Conservation (phyloP, 2,797 vertebrate genomes). For the Onychomys leucogaster region DNA sequence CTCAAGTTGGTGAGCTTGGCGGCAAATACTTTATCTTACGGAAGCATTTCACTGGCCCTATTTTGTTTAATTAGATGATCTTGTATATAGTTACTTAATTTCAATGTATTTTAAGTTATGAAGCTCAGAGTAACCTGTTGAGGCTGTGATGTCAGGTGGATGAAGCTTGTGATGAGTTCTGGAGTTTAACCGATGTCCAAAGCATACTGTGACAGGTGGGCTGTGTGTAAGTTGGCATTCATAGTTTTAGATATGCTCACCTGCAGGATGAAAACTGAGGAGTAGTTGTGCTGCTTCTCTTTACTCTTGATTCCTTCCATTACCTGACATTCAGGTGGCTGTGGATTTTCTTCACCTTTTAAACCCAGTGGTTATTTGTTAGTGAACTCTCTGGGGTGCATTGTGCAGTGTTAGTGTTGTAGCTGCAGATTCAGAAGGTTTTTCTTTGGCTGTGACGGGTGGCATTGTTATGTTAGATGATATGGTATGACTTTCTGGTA, state of each 20-base stretch:
- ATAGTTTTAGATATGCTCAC: not conserved
- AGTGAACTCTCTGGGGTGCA: not conserved
- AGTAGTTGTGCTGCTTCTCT: not conserved
- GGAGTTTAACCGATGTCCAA: not conserved
- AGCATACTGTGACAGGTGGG: not conserved
- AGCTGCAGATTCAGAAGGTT: constrained; percentile 20
- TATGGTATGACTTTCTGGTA: constrained; percentile 7
- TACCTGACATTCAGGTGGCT: constrained; percentile 26
- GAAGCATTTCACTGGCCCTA: not conserved
- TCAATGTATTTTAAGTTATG: constrained; percentile 42
- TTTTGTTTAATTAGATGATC: constrained; percentile 27
- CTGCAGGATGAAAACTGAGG: constrained; percentile 44
- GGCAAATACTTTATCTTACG: not conserved
- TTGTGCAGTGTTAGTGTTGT: constrained; percentile 33
- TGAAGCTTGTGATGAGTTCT: not conserved
- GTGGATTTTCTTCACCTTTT: not conserved
- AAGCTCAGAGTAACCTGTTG: constrained; percentile 38
- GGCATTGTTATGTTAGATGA: constrained; percentile 1
- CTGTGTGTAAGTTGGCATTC: constrained; percentile 13
- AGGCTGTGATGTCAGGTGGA: not conserved
- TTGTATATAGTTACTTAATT: constrained; percentile 37
- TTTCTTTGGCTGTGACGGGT: constrained; percentile 35
- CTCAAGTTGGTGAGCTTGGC: not conserved
- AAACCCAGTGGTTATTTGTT: not conserved
- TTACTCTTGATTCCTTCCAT: constrained; percentile 3